Base-by-base conservation (phyloP, 2,888 invertebrate species). In the Diaperis boleti region DNA sequence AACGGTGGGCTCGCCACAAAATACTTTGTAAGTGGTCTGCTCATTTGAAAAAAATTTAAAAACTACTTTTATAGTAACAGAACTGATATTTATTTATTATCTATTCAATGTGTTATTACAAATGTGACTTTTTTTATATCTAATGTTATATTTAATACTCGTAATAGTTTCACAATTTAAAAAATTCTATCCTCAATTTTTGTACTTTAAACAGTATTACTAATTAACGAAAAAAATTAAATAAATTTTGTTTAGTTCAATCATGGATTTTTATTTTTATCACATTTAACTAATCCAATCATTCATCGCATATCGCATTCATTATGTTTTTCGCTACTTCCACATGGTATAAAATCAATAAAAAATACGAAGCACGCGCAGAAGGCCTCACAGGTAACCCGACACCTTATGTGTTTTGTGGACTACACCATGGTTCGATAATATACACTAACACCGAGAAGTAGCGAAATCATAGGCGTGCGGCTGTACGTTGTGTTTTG, bases 151-250 rank as follows among this genome's bases (percentile, higher is more conserved):
- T 73, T 72, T 72, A 72, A 73, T 73, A 73, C 70, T 72, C 72
- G 68, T 72, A 70, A 74, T 79, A 78, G 76, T 79, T 79, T 78
- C 76, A 75, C 73, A 72, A 71, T 74, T 52, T 72, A 73, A 70
- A 69, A 71, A 70, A 70, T 69, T 72, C 69, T 73, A 71, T 72
- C 75, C 76, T 79, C 74, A 77, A 77, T 78, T 79, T 80, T 80
- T 80, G 78, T 79, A 79, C 79, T 78, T 78, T 77, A 78, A 79
- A 75, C 80, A 80, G 79, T 80, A 80, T 80, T 79, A 79, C 76
- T 72, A 75, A 73, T 74, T 73, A 72, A 74, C 73, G 74, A 76
- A 72, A 75, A 78, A 75, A 77, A 76, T 74, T 71, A 75, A 78
- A 77, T 78, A 78, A 78, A 77, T 75, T 75, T 76, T 76, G 76